Conservation (phyloP, 2,797 vertebrate species). For the Aeoliscus strigatus region DNA sequence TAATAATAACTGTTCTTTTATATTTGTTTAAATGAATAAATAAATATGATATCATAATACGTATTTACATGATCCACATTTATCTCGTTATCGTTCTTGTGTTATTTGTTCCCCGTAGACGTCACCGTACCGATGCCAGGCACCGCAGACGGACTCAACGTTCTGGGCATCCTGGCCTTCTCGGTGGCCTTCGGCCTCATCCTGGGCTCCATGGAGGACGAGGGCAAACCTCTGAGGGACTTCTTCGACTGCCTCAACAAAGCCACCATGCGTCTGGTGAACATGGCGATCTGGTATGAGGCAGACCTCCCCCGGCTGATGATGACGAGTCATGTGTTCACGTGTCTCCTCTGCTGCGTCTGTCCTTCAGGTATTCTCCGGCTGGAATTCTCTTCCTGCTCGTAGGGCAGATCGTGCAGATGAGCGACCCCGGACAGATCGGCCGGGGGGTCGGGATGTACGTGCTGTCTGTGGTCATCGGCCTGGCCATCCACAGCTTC, state of each 20-base stretch:
- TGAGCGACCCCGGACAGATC: constrained; percentile 88
- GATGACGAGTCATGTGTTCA: too few relatives aligned
- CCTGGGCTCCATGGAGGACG: constrained; percentile 78
- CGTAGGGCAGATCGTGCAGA: constrained; percentile 92
- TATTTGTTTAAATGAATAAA: too few relatives aligned
- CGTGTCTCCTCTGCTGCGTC: too few relatives aligned
- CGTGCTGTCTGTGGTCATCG: constrained; percentile 86
- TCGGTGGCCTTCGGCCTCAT: constrained; percentile 81
- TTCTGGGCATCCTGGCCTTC: constrained; percentile 81
- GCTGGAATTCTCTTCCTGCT: constrained; percentile 94
- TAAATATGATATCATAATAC: not conserved
- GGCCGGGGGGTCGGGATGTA: constrained; percentile 96
- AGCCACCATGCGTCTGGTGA: constrained; percentile 81
- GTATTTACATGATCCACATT: not conserved
- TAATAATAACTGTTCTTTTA: too few relatives aligned
- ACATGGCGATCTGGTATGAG: constrained; percentile 84
- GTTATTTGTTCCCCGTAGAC: not conserved
- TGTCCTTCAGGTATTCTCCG: constrained; percentile 84
- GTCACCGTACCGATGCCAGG: constrained; percentile 62
- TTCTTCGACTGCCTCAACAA: constrained; percentile 84
- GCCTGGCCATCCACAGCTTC: constrained; percentile 88
- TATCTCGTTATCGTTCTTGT: too few relatives aligned
- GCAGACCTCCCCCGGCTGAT: too few relatives aligned
- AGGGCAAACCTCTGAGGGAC: constrained; percentile 75
- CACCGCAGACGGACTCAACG: constrained; percentile 81